Percentiles rank a stretch among this genome's conserved stretches.
phyloP scores from a whole-genome alignment of 1,140 invertebrate species.

The Listronotus oregonensis region DNA sequence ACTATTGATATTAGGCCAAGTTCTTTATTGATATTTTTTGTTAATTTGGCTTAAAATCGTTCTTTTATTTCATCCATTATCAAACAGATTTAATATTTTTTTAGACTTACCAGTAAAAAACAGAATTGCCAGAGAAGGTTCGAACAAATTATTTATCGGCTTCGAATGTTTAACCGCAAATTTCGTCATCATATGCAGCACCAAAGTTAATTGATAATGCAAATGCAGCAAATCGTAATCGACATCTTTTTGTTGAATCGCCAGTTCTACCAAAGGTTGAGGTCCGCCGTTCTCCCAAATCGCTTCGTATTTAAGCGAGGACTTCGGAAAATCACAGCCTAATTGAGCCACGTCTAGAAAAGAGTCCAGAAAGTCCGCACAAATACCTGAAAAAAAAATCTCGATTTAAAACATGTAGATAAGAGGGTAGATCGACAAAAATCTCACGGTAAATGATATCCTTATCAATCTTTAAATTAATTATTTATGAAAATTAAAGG shows the following conservation, averaged over 20 bases:
- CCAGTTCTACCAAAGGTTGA: conserved; percentile 73
- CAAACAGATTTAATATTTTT: too few species aligned
- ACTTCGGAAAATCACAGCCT: conserved; percentile 57
- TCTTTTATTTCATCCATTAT: too few species aligned
- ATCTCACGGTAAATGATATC: too few species aligned
- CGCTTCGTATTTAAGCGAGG: conserved; percentile 67
- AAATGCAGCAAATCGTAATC: conserved; percentile 78
- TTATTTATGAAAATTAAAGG: too few species aligned
- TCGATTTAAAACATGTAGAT: too few species aligned
- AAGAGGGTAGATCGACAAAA: not conserved
- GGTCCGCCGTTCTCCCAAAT: conserved; percentile 68
- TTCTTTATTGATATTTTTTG: too few species aligned
- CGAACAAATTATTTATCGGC: conserved; percentile 77
- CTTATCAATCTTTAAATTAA: too few species aligned
- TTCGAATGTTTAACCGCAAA: conserved; percentile 78
- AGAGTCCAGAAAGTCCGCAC: conserved; percentile 73
- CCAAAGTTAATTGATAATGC: conserved; percentile 76
- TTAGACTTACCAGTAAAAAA: conserved; percentile 41
- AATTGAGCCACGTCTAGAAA: conserved; percentile 70
- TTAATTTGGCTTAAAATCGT: too few species aligned
- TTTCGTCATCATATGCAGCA: conserved; percentile 76
- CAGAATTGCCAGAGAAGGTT: conserved; percentile 64
- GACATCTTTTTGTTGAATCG: conserved; percentile 73
- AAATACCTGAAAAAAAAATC: conserved; percentile 52
- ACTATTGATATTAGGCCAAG: too few species aligned